Conservation (phyloP, 2,888 invertebrate genomes). For the Temnothorax unifasciatus region DNA sequence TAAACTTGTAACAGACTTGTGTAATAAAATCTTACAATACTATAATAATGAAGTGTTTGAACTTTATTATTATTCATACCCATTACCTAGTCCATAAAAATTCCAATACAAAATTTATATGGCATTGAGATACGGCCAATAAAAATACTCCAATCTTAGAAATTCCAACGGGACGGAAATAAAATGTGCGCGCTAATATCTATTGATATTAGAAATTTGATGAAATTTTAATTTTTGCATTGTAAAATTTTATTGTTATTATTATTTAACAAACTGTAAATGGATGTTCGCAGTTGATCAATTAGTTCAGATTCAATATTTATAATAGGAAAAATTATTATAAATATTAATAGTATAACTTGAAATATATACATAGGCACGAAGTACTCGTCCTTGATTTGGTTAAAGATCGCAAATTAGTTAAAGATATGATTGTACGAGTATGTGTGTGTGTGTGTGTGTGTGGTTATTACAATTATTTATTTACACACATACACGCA, state of each 20-base stretch:
- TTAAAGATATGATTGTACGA: not conserved
- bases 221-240: not conserved
- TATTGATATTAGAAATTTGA: not conserved
- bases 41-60: not conserved
- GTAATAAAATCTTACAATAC: conserved; percentile 7
- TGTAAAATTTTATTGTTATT: not conserved
- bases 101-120: not conserved
- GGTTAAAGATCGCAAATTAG: not conserved
- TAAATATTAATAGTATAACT: not conserved
- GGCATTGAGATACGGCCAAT: not conserved
- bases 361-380: not conserved
- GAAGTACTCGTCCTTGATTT: not conserved
- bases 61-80: not conserved
- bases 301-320: not conserved
- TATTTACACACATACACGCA: conserved; percentile 1
- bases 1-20: not conserved
- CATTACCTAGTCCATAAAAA: conserved; percentile 1
- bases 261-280: not conserved
- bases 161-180: not conserved
- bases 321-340: not conserved
- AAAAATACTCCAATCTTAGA: not conserved
- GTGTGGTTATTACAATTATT: conserved; percentile 10
- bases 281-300: not conserved
- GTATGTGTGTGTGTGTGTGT: not conserved
- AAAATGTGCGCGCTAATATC: not conserved